Conservation (phyloP, 2,797 vertebrate species). For the Poeciliopsis turneri region DNA sequence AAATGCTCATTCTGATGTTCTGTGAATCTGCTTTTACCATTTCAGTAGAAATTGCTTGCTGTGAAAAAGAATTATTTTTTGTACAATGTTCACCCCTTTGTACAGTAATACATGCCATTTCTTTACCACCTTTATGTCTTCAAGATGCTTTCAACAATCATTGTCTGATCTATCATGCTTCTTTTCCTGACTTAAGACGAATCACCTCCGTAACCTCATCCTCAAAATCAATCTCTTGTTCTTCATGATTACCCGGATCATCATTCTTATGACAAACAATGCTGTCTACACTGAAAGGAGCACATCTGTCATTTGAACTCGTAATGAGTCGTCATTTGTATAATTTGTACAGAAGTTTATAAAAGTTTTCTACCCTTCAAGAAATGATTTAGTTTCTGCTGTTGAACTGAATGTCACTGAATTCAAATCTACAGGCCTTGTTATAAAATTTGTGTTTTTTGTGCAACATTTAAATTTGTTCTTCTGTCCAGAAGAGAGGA, state of each 20-base stretch:
- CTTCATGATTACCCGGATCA: constrained; percentile 3
- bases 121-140: constrained; percentile 14
- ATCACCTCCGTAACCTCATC: constrained; percentile 24
- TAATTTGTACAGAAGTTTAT: constrained; percentile 97
- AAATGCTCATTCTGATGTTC: constrained; percentile 41
- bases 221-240: constrained; percentile 13
- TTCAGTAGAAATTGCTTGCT: constrained; percentile 30
- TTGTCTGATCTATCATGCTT: constrained; percentile 24
- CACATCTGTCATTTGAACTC: constrained; percentile 75
- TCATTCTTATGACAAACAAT: constrained; percentile 30
- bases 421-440: constrained; percentile 84
- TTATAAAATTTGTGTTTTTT: constrained; percentile 86
- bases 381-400: constrained; percentile 90
- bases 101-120: constrained; percentile 11
- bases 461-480: constrained; percentile 92
- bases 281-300: constrained; percentile 60
- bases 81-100: constrained; percentile 23
- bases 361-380: constrained; percentile 93
- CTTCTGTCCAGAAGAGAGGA: constrained; percentile 85
- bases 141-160: constrained; percentile 44
- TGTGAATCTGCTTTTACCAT: constrained; percentile 35
- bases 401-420: constrained; percentile 86
- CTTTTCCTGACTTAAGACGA: constrained; percentile 18
- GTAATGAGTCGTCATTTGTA: constrained; percentile 83
- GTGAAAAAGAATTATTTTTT: constrained; percentile 33